These are phyloP conservation scores for Manduca sexta DNA, from an alignment of 1,140 invertebrate species.

Conservation along the genomic window DNA sequence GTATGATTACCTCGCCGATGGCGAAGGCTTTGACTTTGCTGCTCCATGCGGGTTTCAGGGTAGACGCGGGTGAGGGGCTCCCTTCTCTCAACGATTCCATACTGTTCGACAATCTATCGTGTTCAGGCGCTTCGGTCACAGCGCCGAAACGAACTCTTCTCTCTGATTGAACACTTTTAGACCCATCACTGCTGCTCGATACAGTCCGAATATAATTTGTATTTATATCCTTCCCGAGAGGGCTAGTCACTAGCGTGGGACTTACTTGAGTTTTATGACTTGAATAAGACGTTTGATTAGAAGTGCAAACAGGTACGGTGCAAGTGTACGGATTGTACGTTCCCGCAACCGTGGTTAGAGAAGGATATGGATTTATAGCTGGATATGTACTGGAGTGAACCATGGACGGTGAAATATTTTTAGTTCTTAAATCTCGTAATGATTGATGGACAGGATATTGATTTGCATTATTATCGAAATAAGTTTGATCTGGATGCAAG, in stretches of 20 bases:
- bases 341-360: conserved; percentile 60
- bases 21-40: conserved; percentile 70
- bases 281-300: conserved; percentile 31
- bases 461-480: conserved; percentile 29
- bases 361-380: conserved; percentile 55
- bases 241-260: conserved; percentile 29
- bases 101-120: conserved; percentile 44
- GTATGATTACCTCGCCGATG: conserved; percentile 69
- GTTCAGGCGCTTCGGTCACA: conserved; percentile 50
- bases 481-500: conserved; percentile 51
- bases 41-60: conserved; percentile 64
- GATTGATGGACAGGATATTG: conserved; percentile 32
- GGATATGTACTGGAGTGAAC: conserved; percentile 61
- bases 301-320: conserved; percentile 38
- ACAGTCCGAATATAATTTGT: conserved; percentile 47
- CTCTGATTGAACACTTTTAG: conserved; percentile 56
- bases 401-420: conserved; percentile 45
- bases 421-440: conserved; percentile 44
- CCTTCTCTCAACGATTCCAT: conserved; percentile 47
- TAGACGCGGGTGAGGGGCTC: conserved; percentile 46
- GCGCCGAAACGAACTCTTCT: conserved; percentile 67
- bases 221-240: conserved; percentile 49
- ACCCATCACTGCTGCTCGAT: conserved; percentile 32
- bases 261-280: conserved; percentile 33
- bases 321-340: conserved; percentile 63